phyloP scores from a whole-genome alignment of 2,797 vertebrate species.

The Anas capensis region DNA sequence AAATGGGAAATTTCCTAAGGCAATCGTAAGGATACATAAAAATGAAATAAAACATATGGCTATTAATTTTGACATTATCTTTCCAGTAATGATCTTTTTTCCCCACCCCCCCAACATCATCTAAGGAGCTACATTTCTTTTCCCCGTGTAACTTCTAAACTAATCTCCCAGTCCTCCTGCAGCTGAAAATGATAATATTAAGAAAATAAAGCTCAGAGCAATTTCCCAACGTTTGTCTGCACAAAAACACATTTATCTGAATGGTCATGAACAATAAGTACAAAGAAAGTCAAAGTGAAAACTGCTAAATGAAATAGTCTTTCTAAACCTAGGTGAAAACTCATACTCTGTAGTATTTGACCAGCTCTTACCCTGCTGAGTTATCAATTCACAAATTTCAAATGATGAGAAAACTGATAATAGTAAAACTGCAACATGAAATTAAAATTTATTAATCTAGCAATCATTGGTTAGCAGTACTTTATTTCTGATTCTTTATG shows the following conservation, averaged over 20 bases:
- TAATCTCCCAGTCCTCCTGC: slow-evolving; percentile 19
- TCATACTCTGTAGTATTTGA: slow-evolving; percentile 43
- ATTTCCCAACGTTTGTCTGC: slow-evolving; percentile 25
- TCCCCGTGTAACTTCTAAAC: not conserved
- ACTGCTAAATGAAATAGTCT: slow-evolving; percentile 39
- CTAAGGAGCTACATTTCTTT: not conserved
- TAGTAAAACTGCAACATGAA: slow-evolving; percentile 40
- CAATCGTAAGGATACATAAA: not conserved
- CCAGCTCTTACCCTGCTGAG: slow-evolving; percentile 67
- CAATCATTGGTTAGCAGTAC: not conserved
- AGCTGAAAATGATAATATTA: slow-evolving; percentile 18
- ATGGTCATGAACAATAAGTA: slow-evolving; percentile 69
- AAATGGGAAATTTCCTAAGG: not conserved
- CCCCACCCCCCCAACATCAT: not conserved
- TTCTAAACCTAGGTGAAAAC: slow-evolving; percentile 40
- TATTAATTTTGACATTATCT: not conserved
- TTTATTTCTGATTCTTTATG: slow-evolving; percentile 30
- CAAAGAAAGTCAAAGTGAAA: slow-evolving; percentile 49
- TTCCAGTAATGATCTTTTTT: not conserved
- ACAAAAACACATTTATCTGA: slow-evolving; percentile 59
- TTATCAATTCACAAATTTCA: slow-evolving; percentile 46
- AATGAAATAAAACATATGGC: slow-evolving; percentile 3
- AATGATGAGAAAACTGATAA: slow-evolving; percentile 11
- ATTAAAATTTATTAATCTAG: slow-evolving; percentile 29
- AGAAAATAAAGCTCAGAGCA: slow-evolving; percentile 40